Percentiles rank a stretch among this genome's conserved stretches.
Conservation (phyloP, 1,140 invertebrate genomes). For the Tetraneura akinire region DNA sequence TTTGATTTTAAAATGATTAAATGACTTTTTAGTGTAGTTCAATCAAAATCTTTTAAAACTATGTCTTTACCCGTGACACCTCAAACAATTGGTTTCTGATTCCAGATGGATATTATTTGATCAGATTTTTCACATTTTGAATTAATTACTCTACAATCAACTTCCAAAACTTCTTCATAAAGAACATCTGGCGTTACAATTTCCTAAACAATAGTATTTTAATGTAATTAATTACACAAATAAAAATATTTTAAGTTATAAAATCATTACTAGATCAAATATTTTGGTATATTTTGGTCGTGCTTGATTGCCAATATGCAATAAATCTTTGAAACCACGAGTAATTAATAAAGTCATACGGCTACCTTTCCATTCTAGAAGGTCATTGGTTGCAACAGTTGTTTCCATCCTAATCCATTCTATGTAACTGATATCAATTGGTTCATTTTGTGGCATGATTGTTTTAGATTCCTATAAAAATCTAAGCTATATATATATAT, state of each 20-base stretch:
- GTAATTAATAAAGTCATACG: conserved; percentile 91
- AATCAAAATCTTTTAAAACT: conserved; percentile 68
- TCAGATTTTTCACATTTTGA: conserved; percentile 55
- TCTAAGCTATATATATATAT: neutral
- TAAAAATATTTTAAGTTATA: conserved; percentile 12
- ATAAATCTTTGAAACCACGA: conserved; percentile 88
- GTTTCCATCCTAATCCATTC: conserved; percentile 98
- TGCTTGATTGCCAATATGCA: conserved; percentile 98
- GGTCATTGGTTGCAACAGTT: conserved; percentile 97
- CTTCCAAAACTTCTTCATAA: conserved; percentile 88
- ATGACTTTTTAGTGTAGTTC: conserved; percentile 65
- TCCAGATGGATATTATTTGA: conserved; percentile 59
- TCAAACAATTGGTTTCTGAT: conserved; percentile 58
- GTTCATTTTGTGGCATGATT: conserved; percentile 63
- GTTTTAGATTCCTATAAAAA: conserved; percentile 69
- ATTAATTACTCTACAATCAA: conserved; percentile 87
- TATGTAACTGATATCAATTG: conserved; percentile 72
- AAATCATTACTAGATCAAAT: conserved; percentile 84
- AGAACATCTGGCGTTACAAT: conserved; percentile 84
- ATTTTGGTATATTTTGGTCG: conserved; percentile 96
- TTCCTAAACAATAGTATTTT: conserved; percentile 58
- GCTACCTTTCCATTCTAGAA: conserved; percentile 95
- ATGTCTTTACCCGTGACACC: conserved; percentile 81
- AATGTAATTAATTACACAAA: neutral
- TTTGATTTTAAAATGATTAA: conserved; percentile 67